Conservation (phyloP, 2,888 invertebrate genomes). For the Eristalis pertinax region DNA sequence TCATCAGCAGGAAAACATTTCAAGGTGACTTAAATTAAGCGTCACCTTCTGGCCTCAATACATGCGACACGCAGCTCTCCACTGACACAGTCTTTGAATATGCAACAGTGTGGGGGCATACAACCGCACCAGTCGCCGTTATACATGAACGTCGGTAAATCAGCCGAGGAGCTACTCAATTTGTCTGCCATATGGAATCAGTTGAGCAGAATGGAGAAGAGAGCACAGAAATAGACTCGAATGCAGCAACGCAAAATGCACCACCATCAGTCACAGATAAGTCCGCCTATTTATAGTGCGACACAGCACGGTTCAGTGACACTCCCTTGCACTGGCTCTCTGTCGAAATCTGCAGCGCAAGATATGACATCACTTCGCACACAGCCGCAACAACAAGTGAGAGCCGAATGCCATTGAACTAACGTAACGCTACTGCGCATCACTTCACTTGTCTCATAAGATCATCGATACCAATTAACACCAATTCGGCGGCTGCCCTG, state of each 20-base stretch:
- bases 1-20: no score
- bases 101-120: not conserved
- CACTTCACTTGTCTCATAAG: conserved; percentile 53
- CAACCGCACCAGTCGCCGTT: not conserved
- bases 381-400: not conserved
- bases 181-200: not conserved
- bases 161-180: not conserved
- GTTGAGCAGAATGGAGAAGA: not conserved
- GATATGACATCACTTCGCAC: conserved; percentile 59
- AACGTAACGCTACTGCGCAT: conserved; percentile 55
- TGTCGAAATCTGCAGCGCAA: conserved; percentile 40
- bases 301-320: conserved; percentile 61
- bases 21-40: no score
- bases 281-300: conserved; percentile 35
- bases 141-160: not conserved
- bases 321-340: conserved; percentile 51
- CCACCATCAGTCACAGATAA: not conserved
- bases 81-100: not conserved
- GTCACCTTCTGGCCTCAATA: no score
- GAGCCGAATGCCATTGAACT: conserved; percentile 9
- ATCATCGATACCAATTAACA: conserved; percentile 25
- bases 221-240: not conserved
- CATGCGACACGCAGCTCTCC: no score
- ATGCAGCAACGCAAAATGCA: not conserved
- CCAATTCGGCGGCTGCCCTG: not conserved